Evolutionary conservation across 53 echinoderm and acorn worm genomes (phyloP).

Genomic region (Zoroaster sp.): DNA sequence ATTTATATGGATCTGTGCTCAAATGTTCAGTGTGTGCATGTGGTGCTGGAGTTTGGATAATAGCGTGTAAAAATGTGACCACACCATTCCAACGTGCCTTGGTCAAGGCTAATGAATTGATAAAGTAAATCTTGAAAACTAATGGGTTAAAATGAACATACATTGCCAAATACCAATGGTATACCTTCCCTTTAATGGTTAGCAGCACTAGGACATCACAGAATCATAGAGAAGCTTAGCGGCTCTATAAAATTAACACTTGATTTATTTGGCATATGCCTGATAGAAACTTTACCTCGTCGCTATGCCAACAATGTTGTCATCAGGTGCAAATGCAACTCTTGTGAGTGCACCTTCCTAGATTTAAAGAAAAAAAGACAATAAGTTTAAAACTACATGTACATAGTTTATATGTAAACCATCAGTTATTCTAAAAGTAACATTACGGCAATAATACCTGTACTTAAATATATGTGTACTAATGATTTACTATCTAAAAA

Average conservation of each 20-base stretch:
- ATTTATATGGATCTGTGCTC: too few relatives aligned
- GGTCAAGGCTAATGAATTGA: too few relatives aligned
- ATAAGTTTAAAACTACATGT: neutral
- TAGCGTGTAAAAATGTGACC: too few relatives aligned
- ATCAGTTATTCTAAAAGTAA: neutral
- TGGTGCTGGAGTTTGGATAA: too few relatives aligned
- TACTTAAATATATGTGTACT: too few relatives aligned
- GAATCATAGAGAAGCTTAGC: too few relatives aligned
- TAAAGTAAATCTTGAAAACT: too few relatives aligned
- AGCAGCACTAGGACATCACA: too few relatives aligned
- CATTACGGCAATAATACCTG: neutral
- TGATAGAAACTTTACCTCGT: slow-evolving; percentile 66
- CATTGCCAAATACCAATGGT: neutral
- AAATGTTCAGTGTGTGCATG: too few relatives aligned
- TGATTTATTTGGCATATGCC: neutral
- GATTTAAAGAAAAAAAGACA: neutral
- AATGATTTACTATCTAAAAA: too few relatives aligned
- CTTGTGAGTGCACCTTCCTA: slow-evolving; percentile 80
- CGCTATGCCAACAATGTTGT: slow-evolving; percentile 79
- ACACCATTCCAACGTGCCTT: too few relatives aligned
- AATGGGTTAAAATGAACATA: too few relatives aligned
- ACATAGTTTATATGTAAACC: neutral
- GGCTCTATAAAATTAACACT: neutral
- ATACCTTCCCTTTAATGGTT: neutral
- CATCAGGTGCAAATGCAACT: slow-evolving; percentile 77